These are phyloP conservation scores for Oncorhynchus kisutch DNA, from an alignment of 2,113 vertebrate genomes.

Conservation along the genomic window DNA sequence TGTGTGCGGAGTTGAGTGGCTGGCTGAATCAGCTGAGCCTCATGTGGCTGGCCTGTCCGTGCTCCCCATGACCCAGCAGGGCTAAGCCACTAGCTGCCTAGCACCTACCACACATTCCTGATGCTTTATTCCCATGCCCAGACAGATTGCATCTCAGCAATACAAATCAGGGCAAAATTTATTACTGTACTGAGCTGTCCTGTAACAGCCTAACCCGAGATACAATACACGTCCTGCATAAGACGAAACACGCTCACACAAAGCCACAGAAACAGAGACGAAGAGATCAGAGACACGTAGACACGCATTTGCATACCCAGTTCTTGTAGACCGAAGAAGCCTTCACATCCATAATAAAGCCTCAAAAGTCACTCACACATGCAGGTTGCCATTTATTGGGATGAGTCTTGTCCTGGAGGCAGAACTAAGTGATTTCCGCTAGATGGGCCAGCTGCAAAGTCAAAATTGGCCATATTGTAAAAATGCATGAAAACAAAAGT, in stretches of 20 bases:
- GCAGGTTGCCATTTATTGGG: no score
- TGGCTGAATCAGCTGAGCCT: constrained; percentile 73
- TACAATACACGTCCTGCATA: no score
- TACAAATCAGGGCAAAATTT: constrained; percentile 59
- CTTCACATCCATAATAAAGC: constrained; percentile 42
- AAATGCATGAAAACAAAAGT: no score
- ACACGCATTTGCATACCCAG: constrained; percentile 38
- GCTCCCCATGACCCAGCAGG: constrained; percentile 64
- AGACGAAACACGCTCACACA: constrained; percentile 12
- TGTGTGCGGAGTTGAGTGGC: constrained; percentile 38
- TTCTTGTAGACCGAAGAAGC: constrained; percentile 43
- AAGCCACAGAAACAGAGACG: constrained; percentile 1
- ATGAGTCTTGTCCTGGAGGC: no score
- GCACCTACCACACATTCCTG: constrained; percentile 74
- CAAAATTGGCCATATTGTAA: no score
- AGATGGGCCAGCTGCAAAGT: no score
- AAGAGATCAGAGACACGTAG: constrained; percentile 22
- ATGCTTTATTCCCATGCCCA: constrained; percentile 65
- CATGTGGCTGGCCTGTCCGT: constrained; percentile 70
- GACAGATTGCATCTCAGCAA: constrained; percentile 42
- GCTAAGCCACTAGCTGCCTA: constrained; percentile 67
- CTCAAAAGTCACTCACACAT: constrained; percentile 45
- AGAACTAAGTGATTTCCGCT: no score
- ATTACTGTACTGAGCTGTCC: constrained; percentile 31
- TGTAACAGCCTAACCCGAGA: not conserved